Percentiles rank a stretch among this genome's conserved stretches.
Evolutionary conservation across 2,888 invertebrate species (phyloP).

Genomic region (Drosophila borborema): DNA sequence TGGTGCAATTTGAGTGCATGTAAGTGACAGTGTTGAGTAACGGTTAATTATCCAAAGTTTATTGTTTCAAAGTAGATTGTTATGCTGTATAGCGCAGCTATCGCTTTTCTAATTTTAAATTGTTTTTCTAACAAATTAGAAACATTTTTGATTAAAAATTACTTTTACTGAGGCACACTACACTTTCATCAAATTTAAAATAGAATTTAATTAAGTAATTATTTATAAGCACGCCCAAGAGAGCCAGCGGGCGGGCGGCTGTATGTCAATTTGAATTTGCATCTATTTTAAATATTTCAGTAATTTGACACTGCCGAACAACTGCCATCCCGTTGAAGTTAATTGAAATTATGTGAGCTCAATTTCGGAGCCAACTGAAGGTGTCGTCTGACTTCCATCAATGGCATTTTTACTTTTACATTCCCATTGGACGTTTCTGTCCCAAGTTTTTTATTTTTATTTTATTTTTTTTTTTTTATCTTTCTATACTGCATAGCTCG

Average conservation of each 20-base stretch:
- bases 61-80: background rate
- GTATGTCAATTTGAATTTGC: background rate
- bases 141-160: background rate
- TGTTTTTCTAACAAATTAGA: conserved; percentile 10
- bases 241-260: background rate
- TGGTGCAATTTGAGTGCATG: conserved; percentile 16
- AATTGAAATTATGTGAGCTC: conserved; percentile 42
- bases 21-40: conserved; percentile 23
- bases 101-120: conserved; percentile 21
- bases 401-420: conserved; percentile 14
- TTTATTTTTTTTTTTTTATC: background rate
- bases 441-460: background rate
- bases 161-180: background rate
- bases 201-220: conserved; percentile 12
- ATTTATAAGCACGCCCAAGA: background rate
- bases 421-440: conserved; percentile 15
- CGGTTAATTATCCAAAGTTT: conserved; percentile 13
- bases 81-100: background rate
- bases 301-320: conserved; percentile 20
- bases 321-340: conserved; percentile 6
- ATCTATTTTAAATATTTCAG: conserved; percentile 22
- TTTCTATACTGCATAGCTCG: background rate
- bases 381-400: background rate
- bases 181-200: background rate
- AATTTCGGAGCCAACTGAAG: conserved; percentile 10